These are phyloP conservation scores for Leptogaster cylindrica DNA, from an alignment of 2,888 invertebrate genomes.

Conservation along the genomic window DNA sequence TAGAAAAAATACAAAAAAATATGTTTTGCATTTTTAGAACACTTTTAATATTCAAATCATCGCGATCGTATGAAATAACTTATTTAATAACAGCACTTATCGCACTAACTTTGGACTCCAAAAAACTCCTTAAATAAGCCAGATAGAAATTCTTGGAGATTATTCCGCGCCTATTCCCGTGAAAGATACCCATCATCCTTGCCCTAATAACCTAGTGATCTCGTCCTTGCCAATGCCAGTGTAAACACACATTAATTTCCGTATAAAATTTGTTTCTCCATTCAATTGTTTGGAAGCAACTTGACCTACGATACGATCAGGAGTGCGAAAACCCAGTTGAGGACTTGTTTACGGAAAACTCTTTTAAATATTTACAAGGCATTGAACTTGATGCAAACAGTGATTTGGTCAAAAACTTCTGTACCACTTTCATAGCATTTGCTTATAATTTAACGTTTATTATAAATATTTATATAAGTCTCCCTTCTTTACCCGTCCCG, in stretches of 20 bases:
- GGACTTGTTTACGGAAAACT: constrained; percentile 40
- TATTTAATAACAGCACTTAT: too few species aligned
- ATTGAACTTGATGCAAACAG: constrained; percentile 42
- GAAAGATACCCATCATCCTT: too few species aligned
- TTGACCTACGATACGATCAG: constrained; percentile 2
- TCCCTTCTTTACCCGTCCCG: not conserved
- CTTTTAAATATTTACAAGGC: constrained; percentile 45
- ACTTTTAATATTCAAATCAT: too few species aligned
- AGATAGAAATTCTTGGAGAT: too few species aligned
- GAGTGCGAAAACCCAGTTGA: constrained; percentile 39
- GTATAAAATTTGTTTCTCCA: not conserved
- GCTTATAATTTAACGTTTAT: constrained; percentile 30
- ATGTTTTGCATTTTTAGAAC: too few species aligned
- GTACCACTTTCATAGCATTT: constrained; percentile 25
- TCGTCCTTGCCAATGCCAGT: not conserved
- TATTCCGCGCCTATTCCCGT: too few species aligned
- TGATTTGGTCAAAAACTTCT: constrained; percentile 14
- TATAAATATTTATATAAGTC: constrained; percentile 23
- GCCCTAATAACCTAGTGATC: too few species aligned
- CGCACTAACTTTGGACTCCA: too few species aligned
- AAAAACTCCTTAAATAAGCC: too few species aligned
- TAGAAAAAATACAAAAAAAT: too few species aligned
- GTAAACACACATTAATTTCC: not conserved
- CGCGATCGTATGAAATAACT: too few species aligned
- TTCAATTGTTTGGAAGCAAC: constrained; percentile 14